Evolutionary conservation across 2,888 invertebrate genomes (phyloP).

Genomic region (Tachystola acroxantha): DNA sequence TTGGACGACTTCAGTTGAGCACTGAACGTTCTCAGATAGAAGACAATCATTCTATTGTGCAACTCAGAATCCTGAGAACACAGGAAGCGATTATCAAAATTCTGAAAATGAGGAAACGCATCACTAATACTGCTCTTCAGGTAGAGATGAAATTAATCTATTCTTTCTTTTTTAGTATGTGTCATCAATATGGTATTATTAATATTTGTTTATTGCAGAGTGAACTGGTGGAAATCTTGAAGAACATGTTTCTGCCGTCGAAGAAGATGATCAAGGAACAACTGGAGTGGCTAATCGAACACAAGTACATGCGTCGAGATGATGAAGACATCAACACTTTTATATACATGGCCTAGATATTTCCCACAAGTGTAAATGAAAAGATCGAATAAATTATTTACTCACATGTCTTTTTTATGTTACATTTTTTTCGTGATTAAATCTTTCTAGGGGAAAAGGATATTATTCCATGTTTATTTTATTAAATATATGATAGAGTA

Average conservation of each 20-base stretch:
- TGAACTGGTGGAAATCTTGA: constrained; percentile 97
- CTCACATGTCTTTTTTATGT: too few species aligned
- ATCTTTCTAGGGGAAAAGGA: too few species aligned
- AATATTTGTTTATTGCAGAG: constrained; percentile 72
- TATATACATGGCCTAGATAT: constrained; percentile 94
- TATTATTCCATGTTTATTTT: constrained; percentile 25
- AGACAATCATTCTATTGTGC: constrained; percentile 99
- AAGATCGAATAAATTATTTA: constrained; percentile 65
- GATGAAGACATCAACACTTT: constrained; percentile 98
- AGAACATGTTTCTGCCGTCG: constrained; percentile 99
- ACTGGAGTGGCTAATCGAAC: constrained; percentile 99
- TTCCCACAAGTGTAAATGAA: constrained; percentile 36
- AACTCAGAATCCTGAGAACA: constrained; percentile 93
- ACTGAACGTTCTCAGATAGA: constrained; percentile 97
- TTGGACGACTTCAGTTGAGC: constrained; percentile 95
- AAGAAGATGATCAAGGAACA: constrained; percentile 99
- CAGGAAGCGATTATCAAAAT: constrained; percentile 99
- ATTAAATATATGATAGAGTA: constrained; percentile 38
- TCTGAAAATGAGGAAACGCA: constrained; percentile 97
- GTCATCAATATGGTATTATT: background rate
- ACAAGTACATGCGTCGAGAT: constrained; percentile 97
- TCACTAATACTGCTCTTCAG: constrained; percentile 96
- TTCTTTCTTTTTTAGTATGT: background rate
- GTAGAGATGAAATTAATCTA: constrained; percentile 45
- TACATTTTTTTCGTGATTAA: too few species aligned